These are phyloP conservation scores for Chymomyza procnemis DNA, from an alignment of 2,888 invertebrate species.

Conservation along the genomic window DNA sequence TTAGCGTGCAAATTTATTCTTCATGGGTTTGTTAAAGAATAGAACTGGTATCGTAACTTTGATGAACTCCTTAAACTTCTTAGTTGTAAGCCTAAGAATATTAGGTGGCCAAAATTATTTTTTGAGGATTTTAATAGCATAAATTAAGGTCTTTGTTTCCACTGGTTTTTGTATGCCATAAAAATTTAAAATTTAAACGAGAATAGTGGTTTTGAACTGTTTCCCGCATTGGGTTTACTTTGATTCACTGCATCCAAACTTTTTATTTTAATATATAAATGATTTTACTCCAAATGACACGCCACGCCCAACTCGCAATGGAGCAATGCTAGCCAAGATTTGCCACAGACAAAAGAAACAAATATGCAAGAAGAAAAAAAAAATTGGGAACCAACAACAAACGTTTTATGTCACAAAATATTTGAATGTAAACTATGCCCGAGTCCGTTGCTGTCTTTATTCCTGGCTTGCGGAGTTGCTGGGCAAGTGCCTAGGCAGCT, in stretches of 20 bases:
- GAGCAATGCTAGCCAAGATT: conserved; percentile 36
- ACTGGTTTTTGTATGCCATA: no score
- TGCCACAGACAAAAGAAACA: conserved; percentile 53
- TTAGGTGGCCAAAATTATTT: no score
- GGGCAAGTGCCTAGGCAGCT: conserved; percentile 9
- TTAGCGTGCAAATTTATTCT: no score
- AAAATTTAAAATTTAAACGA: no score
- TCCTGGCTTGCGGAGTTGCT: conserved; percentile 45
- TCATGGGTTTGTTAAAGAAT: no score
- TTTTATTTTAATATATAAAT: background rate
- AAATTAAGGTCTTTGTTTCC: no score
- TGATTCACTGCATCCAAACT: background rate
- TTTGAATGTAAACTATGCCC: conserved; percentile 67
- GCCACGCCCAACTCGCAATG: conserved; percentile 31
- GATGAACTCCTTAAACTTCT: no score
- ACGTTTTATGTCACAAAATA: conserved; percentile 71
- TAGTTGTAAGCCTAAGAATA: no score
- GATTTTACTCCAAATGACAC: conserved; percentile 38
- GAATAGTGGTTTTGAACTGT: no score
- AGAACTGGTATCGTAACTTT: no score
- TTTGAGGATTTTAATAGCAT: no score
- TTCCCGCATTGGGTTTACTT: background rate
- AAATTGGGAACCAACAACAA: conserved; percentile 37
- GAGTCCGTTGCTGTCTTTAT: conserved; percentile 54
- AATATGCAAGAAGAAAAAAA: conserved; percentile 41